Evolutionary conservation across 2,113 vertebrate genomes (phyloP).

Genomic region (Perca flavescens): DNA sequence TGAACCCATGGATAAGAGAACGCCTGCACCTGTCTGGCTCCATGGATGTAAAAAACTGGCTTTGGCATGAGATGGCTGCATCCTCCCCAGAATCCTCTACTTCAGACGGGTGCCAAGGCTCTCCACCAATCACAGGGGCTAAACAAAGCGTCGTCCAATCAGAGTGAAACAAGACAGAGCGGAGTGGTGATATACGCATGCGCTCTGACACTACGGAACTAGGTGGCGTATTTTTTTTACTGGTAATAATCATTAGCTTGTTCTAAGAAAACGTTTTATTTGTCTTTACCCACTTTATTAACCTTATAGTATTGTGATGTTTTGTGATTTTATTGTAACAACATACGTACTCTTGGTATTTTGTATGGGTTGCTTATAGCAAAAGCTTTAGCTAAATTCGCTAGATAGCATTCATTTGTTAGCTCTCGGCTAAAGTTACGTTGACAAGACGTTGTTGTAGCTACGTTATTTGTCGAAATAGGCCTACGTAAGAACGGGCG

Average conservation of each 20-base stretch:
- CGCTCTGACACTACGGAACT: constrained; percentile 56
- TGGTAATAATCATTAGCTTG: constrained; percentile 27
- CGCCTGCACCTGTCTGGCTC: neutral
- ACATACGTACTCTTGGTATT: neutral
- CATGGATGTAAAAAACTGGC: no score
- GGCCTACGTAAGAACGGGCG: no score
- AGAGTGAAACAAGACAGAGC: constrained; percentile 52
- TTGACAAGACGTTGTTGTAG: neutral
- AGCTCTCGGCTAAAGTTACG: constrained; percentile 8
- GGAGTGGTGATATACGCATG: constrained; percentile 9
- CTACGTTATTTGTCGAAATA: neutral
- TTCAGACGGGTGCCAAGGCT: neutral
- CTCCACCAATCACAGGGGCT: constrained; percentile 51
- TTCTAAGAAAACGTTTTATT: neutral
- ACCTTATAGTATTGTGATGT: neutral
- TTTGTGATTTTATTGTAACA: neutral
- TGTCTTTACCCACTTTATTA: neutral
- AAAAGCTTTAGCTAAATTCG: neutral
- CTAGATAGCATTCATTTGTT: constrained; percentile 36
- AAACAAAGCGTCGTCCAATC: constrained; percentile 71
- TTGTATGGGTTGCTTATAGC: neutral
- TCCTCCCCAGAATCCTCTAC: constrained; percentile 44
- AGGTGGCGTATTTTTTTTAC: constrained; percentile 6
- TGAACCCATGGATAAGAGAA: neutral
- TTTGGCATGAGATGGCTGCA: constrained; percentile 69